These are phyloP conservation scores for Eira barbara DNA, from an alignment of 2,113 vertebrate species.

Conservation along the genomic window DNA sequence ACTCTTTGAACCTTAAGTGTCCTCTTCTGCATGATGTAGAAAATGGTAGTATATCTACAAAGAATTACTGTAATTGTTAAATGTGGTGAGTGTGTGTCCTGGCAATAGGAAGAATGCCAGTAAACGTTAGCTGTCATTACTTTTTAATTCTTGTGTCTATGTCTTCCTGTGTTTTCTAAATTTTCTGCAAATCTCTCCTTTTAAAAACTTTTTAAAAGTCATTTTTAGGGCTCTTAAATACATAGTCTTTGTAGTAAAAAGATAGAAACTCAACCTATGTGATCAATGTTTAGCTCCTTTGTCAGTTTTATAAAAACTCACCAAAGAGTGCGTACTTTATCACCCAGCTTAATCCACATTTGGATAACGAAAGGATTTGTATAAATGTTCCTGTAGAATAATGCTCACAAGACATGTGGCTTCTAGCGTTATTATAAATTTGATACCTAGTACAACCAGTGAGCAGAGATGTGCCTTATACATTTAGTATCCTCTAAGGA, in stretches of 20 bases:
- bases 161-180: background rate
- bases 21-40: background rate
- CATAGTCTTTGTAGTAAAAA: background rate
- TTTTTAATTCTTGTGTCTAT: background rate
- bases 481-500: background rate
- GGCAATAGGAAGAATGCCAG: background rate
- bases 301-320: background rate
- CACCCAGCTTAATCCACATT: background rate
- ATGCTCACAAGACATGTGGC: background rate
- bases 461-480: background rate
- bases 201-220: background rate
- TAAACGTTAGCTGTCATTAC: background rate
- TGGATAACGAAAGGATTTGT: background rate
- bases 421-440: background rate
- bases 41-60: background rate
- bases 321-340: background rate
- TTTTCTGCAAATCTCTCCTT: background rate
- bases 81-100: background rate
- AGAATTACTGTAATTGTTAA: background rate
- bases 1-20: background rate
- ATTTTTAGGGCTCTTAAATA: background rate
- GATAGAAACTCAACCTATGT: background rate
- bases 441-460: background rate
- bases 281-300: background rate
- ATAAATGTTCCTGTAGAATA: background rate